Conservation (phyloP, 2,888 invertebrate genomes). For the Cheilosia urbana region DNA sequence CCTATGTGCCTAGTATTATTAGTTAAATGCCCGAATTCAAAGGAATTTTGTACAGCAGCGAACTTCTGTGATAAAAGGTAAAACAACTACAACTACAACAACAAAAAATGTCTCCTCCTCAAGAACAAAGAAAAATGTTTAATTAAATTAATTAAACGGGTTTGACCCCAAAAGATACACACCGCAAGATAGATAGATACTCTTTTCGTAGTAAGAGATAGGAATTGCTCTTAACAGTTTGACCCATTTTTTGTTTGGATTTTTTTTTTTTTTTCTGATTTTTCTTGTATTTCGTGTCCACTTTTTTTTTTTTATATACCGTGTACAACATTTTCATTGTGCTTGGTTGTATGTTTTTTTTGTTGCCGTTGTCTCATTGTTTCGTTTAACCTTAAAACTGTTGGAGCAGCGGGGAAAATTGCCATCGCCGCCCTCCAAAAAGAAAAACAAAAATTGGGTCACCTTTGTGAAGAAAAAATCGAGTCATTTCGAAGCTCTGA, state of each 20-base stretch:
- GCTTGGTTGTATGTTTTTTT: background rate
- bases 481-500: slow-evolving; percentile 14
- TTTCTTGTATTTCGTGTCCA: slow-evolving; percentile 37
- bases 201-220: slow-evolving; percentile 40
- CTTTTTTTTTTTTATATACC: slow-evolving; percentile 26
- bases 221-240: slow-evolving; percentile 67
- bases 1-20: slow-evolving; percentile 84
- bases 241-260: slow-evolving; percentile 64
- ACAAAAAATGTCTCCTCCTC: background rate
- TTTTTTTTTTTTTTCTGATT: background rate
- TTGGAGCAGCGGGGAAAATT: slow-evolving; percentile 28
- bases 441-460: slow-evolving; percentile 53
- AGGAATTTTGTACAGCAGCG: slow-evolving; percentile 83
- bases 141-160: slow-evolving; percentile 63
- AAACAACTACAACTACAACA: slow-evolving; percentile 1
- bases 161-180: slow-evolving; percentile 64
- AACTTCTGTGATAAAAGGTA: slow-evolving; percentile 84
- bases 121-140: slow-evolving; percentile 20
- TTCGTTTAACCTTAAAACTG: slow-evolving; percentile 69
- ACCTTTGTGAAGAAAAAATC: slow-evolving; percentile 45
- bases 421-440: slow-evolving; percentile 14
- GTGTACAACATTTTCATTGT: slow-evolving; percentile 41
- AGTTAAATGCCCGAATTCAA: slow-evolving; percentile 84
- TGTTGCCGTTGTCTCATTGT: slow-evolving; percentile 45
- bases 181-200: slow-evolving; percentile 65